Percentiles rank a stretch among this genome's conserved stretches.
phyloP scores from a whole-genome alignment of 2,888 invertebrate genomes.

The Rhopalosiphum nymphaeae region DNA sequence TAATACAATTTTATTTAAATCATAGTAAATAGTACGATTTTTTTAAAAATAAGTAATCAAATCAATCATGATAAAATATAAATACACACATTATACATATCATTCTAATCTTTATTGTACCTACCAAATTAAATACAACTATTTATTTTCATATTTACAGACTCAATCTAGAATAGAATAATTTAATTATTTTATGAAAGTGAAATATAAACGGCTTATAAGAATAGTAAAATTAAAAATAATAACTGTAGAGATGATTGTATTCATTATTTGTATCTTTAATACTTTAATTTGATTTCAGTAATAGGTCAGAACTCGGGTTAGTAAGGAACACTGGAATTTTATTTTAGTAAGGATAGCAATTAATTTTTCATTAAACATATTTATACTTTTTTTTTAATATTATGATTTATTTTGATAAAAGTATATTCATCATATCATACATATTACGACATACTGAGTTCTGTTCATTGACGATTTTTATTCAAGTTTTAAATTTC shows the following conservation, averaged over 20 bases:
- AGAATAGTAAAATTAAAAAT: neutral
- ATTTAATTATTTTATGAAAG: neutral
- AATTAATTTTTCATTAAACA: neutral
- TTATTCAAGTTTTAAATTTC: neutral
- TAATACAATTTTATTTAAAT: too few relatives aligned
- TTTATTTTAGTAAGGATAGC: neutral
- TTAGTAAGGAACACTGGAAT: neutral
- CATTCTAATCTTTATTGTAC: too few relatives aligned
- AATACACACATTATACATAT: too few relatives aligned
- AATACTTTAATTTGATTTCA: neutral
- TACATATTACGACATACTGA: neutral
- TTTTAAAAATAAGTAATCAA: too few relatives aligned
- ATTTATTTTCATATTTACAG: neutral
- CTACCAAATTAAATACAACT: too few relatives aligned
- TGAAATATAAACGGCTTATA: neutral
- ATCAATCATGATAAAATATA: too few relatives aligned
- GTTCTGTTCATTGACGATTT: neutral
- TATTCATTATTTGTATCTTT: neutral
- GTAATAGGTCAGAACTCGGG: neutral
- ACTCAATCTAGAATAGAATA: neutral
- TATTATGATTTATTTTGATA: too few relatives aligned
- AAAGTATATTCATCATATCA: too few relatives aligned
- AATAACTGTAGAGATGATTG: neutral
- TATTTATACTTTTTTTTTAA: neutral
- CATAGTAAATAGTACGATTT: too few relatives aligned